A percentile compares a stretch with the other conserved stretches of the same genome.
Evolutionary conservation across 1,140 invertebrate genomes (phyloP).

Genomic region (Drosophila repletoides): DNA sequence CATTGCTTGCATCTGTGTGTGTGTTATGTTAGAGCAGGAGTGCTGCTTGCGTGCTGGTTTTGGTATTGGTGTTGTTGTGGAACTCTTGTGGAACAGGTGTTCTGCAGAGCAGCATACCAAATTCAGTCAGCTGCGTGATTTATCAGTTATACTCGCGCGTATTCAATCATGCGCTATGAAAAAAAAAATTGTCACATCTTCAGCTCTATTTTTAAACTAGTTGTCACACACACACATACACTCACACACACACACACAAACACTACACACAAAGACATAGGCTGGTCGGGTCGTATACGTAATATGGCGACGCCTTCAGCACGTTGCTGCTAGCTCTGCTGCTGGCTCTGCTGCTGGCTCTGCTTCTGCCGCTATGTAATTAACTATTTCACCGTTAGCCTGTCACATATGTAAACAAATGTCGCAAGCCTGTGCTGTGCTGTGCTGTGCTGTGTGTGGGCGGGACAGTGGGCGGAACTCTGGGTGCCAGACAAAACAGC

Average conservation of each 20-base stretch:
- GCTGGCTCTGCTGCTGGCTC: not conserved
- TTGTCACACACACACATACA: slow-evolving; percentile 31
- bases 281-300: slow-evolving; percentile 42
- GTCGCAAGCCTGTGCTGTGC: not conserved
- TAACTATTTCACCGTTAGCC: slow-evolving; percentile 22
- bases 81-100: slow-evolving; percentile 20
- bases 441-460: not conserved
- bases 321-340: slow-evolving; percentile 18
- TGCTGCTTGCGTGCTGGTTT: not conserved
- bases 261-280: not conserved
- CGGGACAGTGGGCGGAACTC: too few species aligned
- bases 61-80: not conserved
- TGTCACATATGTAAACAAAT: slow-evolving; percentile 38
- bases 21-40: not conserved
- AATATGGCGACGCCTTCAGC: slow-evolving; percentile 46
- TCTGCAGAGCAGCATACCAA: not conserved
- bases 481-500: slow-evolving; percentile 11
- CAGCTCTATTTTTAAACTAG: slow-evolving; percentile 57
- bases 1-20: slow-evolving; percentile 3
- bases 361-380: slow-evolving; percentile 16
- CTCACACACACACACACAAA: not conserved
- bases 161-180: slow-evolving; percentile 39
- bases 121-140: slow-evolving; percentile 24
- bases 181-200: slow-evolving; percentile 38
- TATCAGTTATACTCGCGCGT: slow-evolving; percentile 29